Evolutionary conservation across 30 jellyfish, hydroid and myxozoan genomes (phyloP).

Genomic region (Hydra vulgaris): DNA sequence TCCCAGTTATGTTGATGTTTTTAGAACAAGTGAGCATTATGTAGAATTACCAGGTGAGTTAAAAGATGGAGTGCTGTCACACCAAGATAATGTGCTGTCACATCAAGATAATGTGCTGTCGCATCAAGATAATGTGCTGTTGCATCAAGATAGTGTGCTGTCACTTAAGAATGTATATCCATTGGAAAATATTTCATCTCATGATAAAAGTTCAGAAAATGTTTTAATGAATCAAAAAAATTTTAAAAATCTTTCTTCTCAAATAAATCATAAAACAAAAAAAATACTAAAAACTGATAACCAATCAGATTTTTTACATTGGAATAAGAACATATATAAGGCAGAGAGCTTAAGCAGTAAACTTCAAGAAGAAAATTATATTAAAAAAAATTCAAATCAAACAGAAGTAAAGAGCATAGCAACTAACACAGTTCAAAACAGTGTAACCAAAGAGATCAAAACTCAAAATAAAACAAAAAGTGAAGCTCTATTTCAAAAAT

Average conservation of each 20-base stretch:
- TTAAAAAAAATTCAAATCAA: background rate
- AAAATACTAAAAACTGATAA: background rate
- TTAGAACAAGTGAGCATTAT: background rate
- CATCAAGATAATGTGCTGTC: background rate
- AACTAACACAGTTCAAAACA: background rate
- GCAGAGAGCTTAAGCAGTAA: background rate
- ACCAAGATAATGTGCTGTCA: background rate
- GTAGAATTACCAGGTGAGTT: background rate
- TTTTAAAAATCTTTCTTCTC: background rate
- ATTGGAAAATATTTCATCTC: background rate
- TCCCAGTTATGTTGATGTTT: background rate
- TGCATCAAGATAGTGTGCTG: background rate
- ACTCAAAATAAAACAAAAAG: background rate
- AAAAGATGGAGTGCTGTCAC: background rate
- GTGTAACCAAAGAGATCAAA: background rate
- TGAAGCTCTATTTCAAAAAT: background rate
- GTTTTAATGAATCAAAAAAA: background rate
- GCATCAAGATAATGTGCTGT: background rate
- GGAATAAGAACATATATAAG: too few species aligned
- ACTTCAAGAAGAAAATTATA: background rate
- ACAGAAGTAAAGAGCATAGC: background rate
- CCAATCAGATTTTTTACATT: background rate
- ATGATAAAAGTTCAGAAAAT: background rate
- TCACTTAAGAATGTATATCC: too few species aligned
- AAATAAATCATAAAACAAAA: background rate